Conservation (phyloP, 1,140 invertebrate genomes). For the Lepidurus arcticus region DNA sequence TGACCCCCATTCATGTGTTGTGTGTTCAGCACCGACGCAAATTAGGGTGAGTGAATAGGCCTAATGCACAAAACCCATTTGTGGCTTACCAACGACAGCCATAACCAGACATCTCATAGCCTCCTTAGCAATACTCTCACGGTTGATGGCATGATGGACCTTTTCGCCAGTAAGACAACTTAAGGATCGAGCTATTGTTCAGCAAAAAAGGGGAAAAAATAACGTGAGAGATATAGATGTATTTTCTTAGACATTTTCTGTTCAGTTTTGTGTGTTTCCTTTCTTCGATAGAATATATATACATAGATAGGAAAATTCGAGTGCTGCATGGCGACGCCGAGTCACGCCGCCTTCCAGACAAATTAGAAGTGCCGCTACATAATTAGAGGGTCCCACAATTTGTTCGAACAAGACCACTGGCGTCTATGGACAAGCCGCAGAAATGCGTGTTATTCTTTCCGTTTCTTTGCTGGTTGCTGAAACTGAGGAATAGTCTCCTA, state of each 20-base stretch:
- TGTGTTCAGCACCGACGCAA: not conserved
- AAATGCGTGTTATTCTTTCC: not conserved
- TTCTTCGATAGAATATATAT: not conserved
- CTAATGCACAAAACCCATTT: not conserved
- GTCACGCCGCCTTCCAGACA: conserved; percentile 16
- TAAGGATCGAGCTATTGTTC: not conserved
- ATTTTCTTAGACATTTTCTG: not conserved
- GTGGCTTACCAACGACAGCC: not conserved
- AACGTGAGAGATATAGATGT: too few relatives aligned
- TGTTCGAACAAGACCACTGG: conserved; percentile 8
- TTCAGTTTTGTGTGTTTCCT: not conserved
- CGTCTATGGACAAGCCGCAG: conserved; percentile 6
- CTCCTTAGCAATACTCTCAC: not conserved
- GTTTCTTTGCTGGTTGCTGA: too few relatives aligned
- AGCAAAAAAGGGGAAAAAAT: too few relatives aligned
- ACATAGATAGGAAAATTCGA: not conserved
- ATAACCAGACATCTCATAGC: not conserved
- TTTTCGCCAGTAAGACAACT: not conserved
- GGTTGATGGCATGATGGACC: conserved; percentile 8
- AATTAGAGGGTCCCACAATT: conserved; percentile 14
- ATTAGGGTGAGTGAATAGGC: not conserved
- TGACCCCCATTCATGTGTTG: not conserved
- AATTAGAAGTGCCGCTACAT: not conserved
- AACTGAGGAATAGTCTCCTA: too few relatives aligned
- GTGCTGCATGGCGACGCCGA: not conserved